Percentiles rank a stretch among this genome's conserved stretches.
Evolutionary conservation across 2,113 vertebrate genomes (phyloP).

Genomic region (Urocitellus parryii): DNA sequence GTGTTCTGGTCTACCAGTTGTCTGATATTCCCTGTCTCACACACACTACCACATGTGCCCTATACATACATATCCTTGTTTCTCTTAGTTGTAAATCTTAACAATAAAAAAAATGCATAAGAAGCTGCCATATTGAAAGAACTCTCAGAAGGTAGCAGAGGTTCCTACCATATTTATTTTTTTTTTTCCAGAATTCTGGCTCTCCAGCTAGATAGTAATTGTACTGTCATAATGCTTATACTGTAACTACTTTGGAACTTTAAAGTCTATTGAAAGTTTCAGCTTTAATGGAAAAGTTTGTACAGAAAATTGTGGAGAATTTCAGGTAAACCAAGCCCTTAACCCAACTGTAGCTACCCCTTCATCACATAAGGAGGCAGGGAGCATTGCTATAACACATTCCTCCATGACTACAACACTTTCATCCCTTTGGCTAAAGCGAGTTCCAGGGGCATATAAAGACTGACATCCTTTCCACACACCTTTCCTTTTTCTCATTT

Average conservation of each 20-base stretch:
- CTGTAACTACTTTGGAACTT: no score
- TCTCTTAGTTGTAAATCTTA: not conserved
- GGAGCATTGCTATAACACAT: not conserved
- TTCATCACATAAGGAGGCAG: not conserved
- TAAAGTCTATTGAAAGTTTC: not conserved
- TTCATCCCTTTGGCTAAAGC: not conserved
- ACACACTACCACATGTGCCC: not conserved
- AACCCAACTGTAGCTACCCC: not conserved
- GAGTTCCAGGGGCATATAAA: not conserved
- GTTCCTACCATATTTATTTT: not conserved
- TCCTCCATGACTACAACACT: not conserved
- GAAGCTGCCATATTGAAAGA: not conserved
- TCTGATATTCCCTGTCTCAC: no score
- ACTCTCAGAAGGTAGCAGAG: not conserved
- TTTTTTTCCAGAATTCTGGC: not conserved
- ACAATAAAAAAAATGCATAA: not conserved
- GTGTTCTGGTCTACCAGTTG: not conserved
- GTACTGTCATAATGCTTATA: no score
- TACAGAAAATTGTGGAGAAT: not conserved
- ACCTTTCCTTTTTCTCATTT: not conserved
- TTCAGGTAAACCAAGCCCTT: not conserved
- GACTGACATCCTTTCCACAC: no score
- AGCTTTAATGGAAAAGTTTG: not conserved
- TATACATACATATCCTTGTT: not conserved
- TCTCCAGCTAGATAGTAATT: no score